Evolutionary conservation across 2,113 vertebrate genomes (phyloP).

Genomic region (Mystacornis crossleyi): DNA sequence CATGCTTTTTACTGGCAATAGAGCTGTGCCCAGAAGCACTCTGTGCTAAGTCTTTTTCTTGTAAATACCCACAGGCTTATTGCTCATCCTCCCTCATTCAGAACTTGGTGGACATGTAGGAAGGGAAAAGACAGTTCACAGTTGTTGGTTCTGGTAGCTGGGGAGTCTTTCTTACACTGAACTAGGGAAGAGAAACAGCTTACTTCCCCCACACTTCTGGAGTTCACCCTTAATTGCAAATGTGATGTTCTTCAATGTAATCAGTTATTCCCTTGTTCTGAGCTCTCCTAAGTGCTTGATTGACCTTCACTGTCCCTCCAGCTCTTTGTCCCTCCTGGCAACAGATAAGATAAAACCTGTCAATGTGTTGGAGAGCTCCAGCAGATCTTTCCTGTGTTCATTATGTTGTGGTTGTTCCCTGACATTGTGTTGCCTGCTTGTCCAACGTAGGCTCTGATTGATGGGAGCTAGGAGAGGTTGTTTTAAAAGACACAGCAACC

Average conservation of each 20-base stretch:
- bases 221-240: neutral
- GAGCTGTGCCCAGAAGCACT: slow-evolving; percentile 34
- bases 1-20: slow-evolving; percentile 48
- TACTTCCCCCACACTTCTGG: neutral
- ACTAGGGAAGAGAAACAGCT: neutral
- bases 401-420: neutral
- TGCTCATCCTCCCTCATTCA: neutral
- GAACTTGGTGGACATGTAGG: neutral
- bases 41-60: slow-evolving; percentile 39
- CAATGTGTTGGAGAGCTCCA: slow-evolving; percentile 40
- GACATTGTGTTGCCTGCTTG: neutral
- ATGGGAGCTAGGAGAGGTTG: neutral
- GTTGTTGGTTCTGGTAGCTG: neutral
- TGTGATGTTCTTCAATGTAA: neutral
- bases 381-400: slow-evolving; percentile 14
- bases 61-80: slow-evolving; percentile 4
- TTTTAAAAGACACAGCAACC: neutral
- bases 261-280: slow-evolving; percentile 20
- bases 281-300: neutral
- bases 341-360: slow-evolving; percentile 57
- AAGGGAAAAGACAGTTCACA: neutral
- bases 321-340: slow-evolving; percentile 33
- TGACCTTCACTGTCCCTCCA: slow-evolving; percentile 35
- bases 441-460: neutral
- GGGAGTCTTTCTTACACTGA: neutral